Conservation (phyloP, 2,888 invertebrate genomes). For the Machimus atricapillus region DNA sequence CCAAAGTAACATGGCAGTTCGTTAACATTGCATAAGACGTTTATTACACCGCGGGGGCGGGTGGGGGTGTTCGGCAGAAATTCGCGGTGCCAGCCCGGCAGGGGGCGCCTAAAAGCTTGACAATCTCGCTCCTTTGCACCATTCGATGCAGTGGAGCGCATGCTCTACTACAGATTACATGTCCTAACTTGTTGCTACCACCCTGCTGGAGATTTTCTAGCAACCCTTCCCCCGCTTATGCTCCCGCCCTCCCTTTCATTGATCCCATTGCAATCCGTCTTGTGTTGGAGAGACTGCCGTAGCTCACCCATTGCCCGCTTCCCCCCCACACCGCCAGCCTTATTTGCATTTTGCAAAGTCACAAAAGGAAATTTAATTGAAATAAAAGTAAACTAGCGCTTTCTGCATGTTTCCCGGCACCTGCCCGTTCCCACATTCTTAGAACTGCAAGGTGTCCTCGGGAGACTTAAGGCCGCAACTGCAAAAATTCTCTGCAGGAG, state of each 20-base stretch:
- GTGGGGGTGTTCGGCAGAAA: background rate
- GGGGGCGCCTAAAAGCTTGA: constrained; percentile 5
- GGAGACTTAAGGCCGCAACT: background rate
- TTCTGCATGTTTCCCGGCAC: background rate
- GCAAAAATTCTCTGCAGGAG: background rate
- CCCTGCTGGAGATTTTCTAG: background rate
- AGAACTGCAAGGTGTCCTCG: background rate
- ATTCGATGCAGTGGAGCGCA: constrained; percentile 32
- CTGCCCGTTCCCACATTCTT: background rate
- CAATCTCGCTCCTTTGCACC: constrained; percentile 22
- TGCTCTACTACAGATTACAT: constrained; percentile 38
- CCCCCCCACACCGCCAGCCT: background rate
- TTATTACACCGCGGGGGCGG: background rate
- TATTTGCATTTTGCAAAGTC: constrained; percentile 18
- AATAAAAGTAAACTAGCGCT: constrained; percentile 9
- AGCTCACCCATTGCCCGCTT: background rate
- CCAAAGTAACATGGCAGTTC: background rate
- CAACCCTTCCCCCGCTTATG: background rate
- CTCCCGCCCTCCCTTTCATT: background rate
- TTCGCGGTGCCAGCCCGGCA: background rate
- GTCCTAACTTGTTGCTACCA: background rate
- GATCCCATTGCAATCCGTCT: background rate
- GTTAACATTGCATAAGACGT: background rate
- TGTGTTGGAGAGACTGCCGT: background rate
- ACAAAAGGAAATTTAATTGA: constrained; percentile 3